Conservation (phyloP, 2,888 invertebrate species). For the Conchocele bisecta region DNA sequence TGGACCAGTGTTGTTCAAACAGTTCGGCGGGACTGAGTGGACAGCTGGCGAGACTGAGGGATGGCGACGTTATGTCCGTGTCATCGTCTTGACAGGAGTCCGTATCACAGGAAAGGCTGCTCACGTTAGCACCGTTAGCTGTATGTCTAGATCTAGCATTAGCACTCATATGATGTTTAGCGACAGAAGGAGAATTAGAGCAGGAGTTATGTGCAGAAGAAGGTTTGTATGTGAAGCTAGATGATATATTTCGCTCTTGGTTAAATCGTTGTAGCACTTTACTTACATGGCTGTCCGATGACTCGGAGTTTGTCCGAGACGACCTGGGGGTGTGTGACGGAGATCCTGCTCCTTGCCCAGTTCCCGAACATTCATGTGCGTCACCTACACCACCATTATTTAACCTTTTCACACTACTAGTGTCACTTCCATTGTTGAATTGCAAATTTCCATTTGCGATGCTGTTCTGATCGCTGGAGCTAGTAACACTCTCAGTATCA, state of each 20-base stretch:
- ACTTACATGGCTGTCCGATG: constrained; percentile 55
- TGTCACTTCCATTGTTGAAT: not conserved
- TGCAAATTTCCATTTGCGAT: constrained; percentile 1
- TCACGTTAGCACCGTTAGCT: constrained; percentile 46
- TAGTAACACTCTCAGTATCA: not conserved
- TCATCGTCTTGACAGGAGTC: constrained; percentile 48
- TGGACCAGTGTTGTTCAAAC: constrained; percentile 77
- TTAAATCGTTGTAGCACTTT: constrained; percentile 58
- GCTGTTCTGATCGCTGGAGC: not conserved
- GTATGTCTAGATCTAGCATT: constrained; percentile 23
- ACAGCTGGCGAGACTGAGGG: constrained; percentile 35
- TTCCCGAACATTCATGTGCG: not conserved
- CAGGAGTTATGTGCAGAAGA: constrained; percentile 32
- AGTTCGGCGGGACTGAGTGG: constrained; percentile 70
- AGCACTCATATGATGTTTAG: too few species aligned
- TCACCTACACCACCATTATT: not conserved
- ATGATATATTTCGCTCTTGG: constrained; percentile 55
- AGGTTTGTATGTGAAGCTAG: constrained; percentile 44
- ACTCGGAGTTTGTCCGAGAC: constrained; percentile 35
- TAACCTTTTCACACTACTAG: constrained; percentile 7
- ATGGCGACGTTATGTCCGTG: constrained; percentile 33
- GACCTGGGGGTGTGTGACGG: not conserved
- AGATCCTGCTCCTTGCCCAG: not conserved
- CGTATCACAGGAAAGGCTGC: constrained; percentile 56
- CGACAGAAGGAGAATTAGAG: constrained; percentile 40